Percentiles rank a stretch among this genome's conserved stretches.
phyloP scores from a whole-genome alignment of 2,113 vertebrate genomes.

The Syrmaticus mikado region DNA sequence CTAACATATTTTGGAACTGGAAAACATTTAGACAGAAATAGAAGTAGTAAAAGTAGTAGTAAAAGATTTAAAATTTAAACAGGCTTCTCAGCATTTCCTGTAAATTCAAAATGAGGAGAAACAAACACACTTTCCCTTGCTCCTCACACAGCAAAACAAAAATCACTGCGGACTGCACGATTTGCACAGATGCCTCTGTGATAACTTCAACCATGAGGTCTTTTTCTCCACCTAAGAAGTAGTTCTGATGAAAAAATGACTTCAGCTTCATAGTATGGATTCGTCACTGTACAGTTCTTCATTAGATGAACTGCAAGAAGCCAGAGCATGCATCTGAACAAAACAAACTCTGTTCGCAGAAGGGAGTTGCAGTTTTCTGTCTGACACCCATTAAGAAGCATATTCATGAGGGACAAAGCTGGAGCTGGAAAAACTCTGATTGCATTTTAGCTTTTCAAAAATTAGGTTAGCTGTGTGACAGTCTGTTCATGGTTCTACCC shows the following conservation, averaged over 20 bases:
- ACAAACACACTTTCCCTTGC: background rate
- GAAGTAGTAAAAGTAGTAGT: background rate
- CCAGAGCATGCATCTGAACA: slow-evolving; percentile 69
- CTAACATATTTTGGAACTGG: background rate
- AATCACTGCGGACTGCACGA: background rate
- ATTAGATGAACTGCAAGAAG: slow-evolving; percentile 65
- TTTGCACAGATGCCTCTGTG: slow-evolving; percentile 53
- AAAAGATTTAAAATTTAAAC: background rate
- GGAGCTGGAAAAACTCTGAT: background rate
- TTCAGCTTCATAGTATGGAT: slow-evolving; percentile 71
- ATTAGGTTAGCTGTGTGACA: background rate
- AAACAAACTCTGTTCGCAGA: slow-evolving; percentile 72
- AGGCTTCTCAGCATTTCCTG: background rate
- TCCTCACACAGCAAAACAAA: background rate
- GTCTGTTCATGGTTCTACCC: background rate
- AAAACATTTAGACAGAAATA: background rate
- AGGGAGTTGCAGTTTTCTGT: slow-evolving; percentile 30
- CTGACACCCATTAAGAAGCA: slow-evolving; percentile 44
- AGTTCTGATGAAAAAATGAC: slow-evolving; percentile 71
- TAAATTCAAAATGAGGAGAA: background rate
- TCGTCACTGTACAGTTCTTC: slow-evolving; percentile 62
- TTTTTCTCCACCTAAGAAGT: slow-evolving; percentile 75
- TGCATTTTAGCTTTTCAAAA: slow-evolving; percentile 23
- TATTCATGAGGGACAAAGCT: slow-evolving; percentile 41
- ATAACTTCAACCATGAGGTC: slow-evolving; percentile 61